A percentile compares a stretch with the other conserved stretches of the same genome.
These are phyloP conservation scores for Pammene fasciana DNA, from an alignment of 2,888 invertebrate species.

Conservation along the genomic window DNA sequence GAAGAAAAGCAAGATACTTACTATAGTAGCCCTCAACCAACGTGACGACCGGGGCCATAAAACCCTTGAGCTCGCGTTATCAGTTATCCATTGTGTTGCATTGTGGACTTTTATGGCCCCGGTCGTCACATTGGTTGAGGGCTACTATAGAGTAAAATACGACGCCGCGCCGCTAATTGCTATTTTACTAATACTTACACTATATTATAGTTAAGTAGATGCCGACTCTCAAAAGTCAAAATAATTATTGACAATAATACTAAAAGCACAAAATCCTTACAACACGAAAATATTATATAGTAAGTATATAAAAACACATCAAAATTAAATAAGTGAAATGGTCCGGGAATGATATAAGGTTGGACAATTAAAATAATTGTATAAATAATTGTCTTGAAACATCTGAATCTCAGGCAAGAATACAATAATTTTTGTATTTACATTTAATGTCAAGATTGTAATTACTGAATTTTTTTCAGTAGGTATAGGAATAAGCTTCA, in stretches of 20 bases:
- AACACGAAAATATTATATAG: slow-evolving; percentile 19
- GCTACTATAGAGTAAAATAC: slow-evolving; percentile 52
- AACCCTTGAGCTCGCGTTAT: no score
- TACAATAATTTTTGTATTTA: slow-evolving; percentile 27
- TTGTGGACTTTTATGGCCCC: no score
- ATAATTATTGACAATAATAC: slow-evolving; percentile 25
- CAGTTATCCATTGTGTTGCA: no score
- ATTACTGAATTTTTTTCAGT: not conserved
- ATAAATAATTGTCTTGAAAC: slow-evolving; percentile 6
- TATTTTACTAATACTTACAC: slow-evolving; percentile 55
- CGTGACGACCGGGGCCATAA: no score
- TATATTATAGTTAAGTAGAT: slow-evolving; percentile 20
- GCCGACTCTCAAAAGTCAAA: slow-evolving; percentile 24
- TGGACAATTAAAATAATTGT: slow-evolving; percentile 10
- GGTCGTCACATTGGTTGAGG: no score
- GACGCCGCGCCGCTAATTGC: slow-evolving; percentile 74
- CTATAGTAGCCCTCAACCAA: no score
- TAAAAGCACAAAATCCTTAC: slow-evolving; percentile 29
- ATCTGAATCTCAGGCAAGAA: slow-evolving; percentile 34
- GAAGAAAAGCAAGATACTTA: slow-evolving; percentile 56
- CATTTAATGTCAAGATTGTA: not conserved
- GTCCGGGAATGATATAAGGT: slow-evolving; percentile 31
- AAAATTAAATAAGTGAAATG: slow-evolving; percentile 30
- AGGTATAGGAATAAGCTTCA: not conserved
- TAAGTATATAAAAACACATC: slow-evolving; percentile 21